Conservation (phyloP, 1,140 invertebrate species). For the Liolophura sinensis region DNA sequence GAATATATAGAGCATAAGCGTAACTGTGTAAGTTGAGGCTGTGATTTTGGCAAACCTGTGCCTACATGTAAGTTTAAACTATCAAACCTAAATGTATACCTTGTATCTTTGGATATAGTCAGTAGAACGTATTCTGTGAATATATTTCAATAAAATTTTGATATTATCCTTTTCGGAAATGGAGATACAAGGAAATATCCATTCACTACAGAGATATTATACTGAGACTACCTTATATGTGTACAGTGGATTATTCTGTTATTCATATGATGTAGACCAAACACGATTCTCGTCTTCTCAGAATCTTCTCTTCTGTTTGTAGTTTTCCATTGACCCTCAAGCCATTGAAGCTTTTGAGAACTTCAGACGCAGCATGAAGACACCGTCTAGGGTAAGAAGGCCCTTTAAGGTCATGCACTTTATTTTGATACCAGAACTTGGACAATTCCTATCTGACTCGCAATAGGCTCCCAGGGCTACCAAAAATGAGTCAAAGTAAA, state of each 20-base stretch:
- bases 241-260: no score
- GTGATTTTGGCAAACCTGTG: no score
- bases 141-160: not conserved
- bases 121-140: not conserved
- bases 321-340: slow-evolving; percentile 43
- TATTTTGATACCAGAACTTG: not conserved
- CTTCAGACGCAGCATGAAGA: slow-evolving; percentile 45
- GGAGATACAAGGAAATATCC: not conserved
- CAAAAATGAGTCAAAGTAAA: not conserved
- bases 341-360: slow-evolving; percentile 48
- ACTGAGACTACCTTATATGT: no score
- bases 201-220: not conserved
- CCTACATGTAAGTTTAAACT: no score
- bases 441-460: not conserved
- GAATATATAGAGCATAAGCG: no score
- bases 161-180: not conserved
- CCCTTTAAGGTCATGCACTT: not conserved
- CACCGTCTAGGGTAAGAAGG: slow-evolving; percentile 46
- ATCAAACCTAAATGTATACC: no score
- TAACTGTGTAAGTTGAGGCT: no score
- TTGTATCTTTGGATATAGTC: no score
- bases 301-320: slow-evolving; percentile 16
- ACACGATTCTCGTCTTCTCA: not conserved
- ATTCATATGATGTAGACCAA: no score
- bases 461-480: not conserved